Conservation (phyloP, 1,140 invertebrate genomes). For the Myzus persicae region DNA sequence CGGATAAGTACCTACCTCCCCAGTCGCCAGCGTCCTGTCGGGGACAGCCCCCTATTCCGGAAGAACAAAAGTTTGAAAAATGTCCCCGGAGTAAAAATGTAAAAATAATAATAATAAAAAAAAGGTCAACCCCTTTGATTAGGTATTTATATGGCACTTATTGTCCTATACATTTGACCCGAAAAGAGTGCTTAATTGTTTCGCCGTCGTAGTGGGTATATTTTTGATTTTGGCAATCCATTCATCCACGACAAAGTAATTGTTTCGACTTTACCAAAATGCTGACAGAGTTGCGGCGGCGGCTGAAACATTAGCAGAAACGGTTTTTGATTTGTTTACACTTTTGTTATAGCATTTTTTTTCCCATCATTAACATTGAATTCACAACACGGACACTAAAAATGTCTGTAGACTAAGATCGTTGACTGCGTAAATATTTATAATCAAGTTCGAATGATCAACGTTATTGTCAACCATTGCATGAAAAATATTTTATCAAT, state of each 20-base stretch:
- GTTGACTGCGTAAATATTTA: slow-evolving; percentile 6
- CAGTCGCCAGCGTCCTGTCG: slow-evolving; percentile 43
- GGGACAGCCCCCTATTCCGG: slow-evolving; percentile 38
- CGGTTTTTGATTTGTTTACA: slow-evolving; percentile 45
- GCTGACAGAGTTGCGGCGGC: neutral
- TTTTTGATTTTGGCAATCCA: slow-evolving; percentile 43
- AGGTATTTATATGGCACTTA: slow-evolving; percentile 57
- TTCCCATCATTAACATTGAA: neutral
- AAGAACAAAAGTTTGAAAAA: slow-evolving; percentile 57
- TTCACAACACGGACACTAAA: neutral
- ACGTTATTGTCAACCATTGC: neutral
- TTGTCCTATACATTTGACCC: slow-evolving; percentile 43
- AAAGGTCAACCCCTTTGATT: slow-evolving; percentile 55
- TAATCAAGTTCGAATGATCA: slow-evolving; percentile 7
- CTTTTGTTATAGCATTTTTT: slow-evolving; percentile 15
- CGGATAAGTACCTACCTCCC: slow-evolving; percentile 51
- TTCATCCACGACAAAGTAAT: slow-evolving; percentile 22
- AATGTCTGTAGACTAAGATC: neutral
- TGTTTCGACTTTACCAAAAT: neutral
- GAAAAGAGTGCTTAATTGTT: slow-evolving; percentile 56
- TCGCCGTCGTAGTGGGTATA: slow-evolving; percentile 40
- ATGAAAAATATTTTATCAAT: neutral
- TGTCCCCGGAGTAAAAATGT: neutral
- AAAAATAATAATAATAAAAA: slow-evolving; percentile 23
- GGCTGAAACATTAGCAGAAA: neutral